Base-by-base conservation (phyloP, 2,113 vertebrate genomes). In the Recurvirostra avosetta region DNA sequence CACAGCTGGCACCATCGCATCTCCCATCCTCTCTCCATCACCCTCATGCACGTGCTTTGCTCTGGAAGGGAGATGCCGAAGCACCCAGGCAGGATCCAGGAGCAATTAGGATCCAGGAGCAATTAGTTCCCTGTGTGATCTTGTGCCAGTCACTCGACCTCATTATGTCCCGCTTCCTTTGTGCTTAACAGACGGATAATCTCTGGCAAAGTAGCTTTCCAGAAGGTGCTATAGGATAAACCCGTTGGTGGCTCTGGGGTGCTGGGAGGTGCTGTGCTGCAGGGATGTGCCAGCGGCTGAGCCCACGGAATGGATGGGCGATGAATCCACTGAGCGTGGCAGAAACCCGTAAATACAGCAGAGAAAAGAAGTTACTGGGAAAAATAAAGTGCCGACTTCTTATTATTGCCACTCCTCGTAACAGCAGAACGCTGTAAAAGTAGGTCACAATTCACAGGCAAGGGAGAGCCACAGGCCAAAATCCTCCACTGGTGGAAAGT, bases 241-340 rank as follows among this genome's bases (percentile, higher is more conserved):
- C 2, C 73, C n/a, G 0, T 18, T 34, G 65, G 32, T 3, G 4
- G 61, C 80, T 86, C 22, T 0, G 2, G 59, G 58, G 23, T 47
- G 43, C 80, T 52, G 6, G 1, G 52, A 61, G 92, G 78, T 27
- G 58, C 61, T 49, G 74, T 10, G 52, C 78, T 49, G 11, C 49
- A 1, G 53, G 91, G 67, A 32, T 4, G 25, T 58, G 68, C 92
- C 90, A 45, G 77, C 1, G 1, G 68, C 90, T 27, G 30, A 87
- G 55, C 61, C 74, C 30, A 3, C 0, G 1, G 58, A 29, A 0
- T 1, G 5, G 67, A 5, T 23, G 36, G 11, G 68, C 1, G 0
- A 6, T 41, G 72, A 26, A 47, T 34, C 19, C 23, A 3, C n/a
- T 5, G 34, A 67, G 29, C 13, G 2, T 9, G 53, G 25, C 73